Percentiles rank a stretch among this genome's conserved stretches.
Conservation (phyloP, 2,888 invertebrate genomes). For the Amiota minor region DNA sequence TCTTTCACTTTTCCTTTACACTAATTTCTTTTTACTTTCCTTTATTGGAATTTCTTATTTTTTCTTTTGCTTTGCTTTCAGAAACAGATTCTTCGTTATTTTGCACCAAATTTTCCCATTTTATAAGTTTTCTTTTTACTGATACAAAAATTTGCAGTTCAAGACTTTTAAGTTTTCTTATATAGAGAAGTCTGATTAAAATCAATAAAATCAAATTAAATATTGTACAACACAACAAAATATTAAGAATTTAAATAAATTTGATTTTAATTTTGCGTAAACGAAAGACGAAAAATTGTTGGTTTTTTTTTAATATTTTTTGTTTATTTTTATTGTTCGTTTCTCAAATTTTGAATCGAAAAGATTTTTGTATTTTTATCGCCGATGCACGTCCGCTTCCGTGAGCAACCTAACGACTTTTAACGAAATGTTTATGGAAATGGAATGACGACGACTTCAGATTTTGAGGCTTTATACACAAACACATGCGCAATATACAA, state of each 20-base stretch:
- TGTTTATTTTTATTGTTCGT: not conserved
- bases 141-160: not conserved
- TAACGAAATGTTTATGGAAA: slow-evolving; percentile 60
- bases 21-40: slow-evolving; percentile 30
- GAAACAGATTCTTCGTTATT: slow-evolving; percentile 34
- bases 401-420: slow-evolving; percentile 70
- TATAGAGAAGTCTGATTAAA: too few relatives aligned
- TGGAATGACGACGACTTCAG: slow-evolving; percentile 68
- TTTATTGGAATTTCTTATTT: slow-evolving; percentile 38
- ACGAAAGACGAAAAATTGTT: slow-evolving; percentile 13
- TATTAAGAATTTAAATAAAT: slow-evolving; percentile 17
- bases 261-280: slow-evolving; percentile 18
- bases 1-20: slow-evolving; percentile 32
- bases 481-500: too few relatives aligned
- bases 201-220: not conserved
- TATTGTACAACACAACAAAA: not conserved
- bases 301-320: too few relatives aligned
- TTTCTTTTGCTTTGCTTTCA: slow-evolving; percentile 43
- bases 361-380: slow-evolving; percentile 43
- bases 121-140: not conserved
- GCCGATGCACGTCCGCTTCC: slow-evolving; percentile 71
- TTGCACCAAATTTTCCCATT: slow-evolving; percentile 10
- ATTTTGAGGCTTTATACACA: slow-evolving; percentile 52
- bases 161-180: not conserved
- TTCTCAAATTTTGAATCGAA: not conserved